These are phyloP conservation scores for Lemur catta DNA, from an alignment of 2,797 vertebrate species.

Conservation along the genomic window DNA sequence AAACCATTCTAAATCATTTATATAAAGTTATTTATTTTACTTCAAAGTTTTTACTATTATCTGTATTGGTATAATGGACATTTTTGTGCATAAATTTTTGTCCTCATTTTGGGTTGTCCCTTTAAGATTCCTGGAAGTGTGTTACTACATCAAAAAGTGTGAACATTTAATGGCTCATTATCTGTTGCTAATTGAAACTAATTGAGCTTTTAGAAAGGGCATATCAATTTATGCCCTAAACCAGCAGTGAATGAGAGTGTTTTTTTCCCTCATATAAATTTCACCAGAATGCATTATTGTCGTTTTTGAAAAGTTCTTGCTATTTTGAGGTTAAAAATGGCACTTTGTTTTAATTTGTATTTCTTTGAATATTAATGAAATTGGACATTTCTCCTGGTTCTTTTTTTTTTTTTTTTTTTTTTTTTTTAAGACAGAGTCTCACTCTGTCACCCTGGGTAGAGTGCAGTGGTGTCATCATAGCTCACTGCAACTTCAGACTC, in stretches of 20 bases:
- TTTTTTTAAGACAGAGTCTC: background rate
- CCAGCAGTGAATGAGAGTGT: background rate
- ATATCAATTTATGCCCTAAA: slow-evolving; percentile 42
- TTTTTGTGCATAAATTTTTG: background rate
- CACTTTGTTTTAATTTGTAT: slow-evolving; percentile 43
- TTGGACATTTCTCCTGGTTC: slow-evolving; percentile 2
- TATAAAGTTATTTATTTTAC: slow-evolving; percentile 24
- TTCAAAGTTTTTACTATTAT: background rate
- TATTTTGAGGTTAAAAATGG: slow-evolving; percentile 20
- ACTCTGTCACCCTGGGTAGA: background rate
- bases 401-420: slow-evolving; percentile 30
- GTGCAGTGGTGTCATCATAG: background rate
- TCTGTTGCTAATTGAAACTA: slow-evolving; percentile 56
- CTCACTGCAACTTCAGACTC: background rate
- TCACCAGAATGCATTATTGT: background rate
- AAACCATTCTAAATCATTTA: slow-evolving; percentile 20
- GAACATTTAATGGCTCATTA: slow-evolving; percentile 56
- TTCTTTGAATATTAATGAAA: slow-evolving; percentile 34
- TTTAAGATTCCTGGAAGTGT: slow-evolving; percentile 35
- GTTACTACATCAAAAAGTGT: slow-evolving; percentile 24
- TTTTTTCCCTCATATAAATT: slow-evolving; percentile 29
- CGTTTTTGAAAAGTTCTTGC: background rate
- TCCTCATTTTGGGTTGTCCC: background rate
- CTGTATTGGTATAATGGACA: background rate
- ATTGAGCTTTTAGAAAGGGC: slow-evolving; percentile 43